Percentiles rank a stretch among this genome's conserved stretches.
Evolutionary conservation across 2,888 invertebrate genomes (phyloP).

Genomic region (Alloscopus bannaensis): DNA sequence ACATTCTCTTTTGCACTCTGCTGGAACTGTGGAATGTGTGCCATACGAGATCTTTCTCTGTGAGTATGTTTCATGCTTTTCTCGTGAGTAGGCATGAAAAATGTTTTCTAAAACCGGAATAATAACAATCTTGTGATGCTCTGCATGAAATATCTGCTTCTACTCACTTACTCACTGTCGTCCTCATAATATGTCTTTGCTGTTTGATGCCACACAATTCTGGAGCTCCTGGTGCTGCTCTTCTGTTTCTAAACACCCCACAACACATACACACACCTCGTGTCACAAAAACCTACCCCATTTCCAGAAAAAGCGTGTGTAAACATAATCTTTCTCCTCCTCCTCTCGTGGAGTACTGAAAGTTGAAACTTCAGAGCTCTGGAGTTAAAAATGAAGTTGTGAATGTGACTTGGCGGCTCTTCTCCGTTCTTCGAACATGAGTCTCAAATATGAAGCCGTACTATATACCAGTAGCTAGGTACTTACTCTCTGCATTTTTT

Average conservation of each 20-base stretch:
- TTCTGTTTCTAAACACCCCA: conserved; percentile 42
- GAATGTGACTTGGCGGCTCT: conserved; percentile 28
- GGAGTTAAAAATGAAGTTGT: conserved; percentile 43
- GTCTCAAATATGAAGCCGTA: conserved; percentile 13
- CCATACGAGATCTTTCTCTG: not conserved
- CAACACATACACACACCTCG: conserved; percentile 15
- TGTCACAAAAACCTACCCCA: conserved; percentile 7
- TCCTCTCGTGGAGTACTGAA: conserved; percentile 45
- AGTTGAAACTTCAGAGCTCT: conserved; percentile 55
- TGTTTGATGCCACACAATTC: not conserved
- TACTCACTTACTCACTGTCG: not conserved
- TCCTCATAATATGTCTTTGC: not conserved
- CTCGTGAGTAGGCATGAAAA: not conserved
- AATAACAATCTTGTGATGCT: conserved; percentile 30
- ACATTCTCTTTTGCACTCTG: conserved; percentile 17
- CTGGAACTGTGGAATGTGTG: conserved; percentile 3
- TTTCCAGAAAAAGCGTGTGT: conserved; percentile 12
- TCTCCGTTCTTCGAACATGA: not conserved
- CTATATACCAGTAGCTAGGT: too few species aligned
- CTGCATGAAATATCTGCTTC: conserved; percentile 24
- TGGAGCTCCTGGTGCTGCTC: conserved; percentile 1
- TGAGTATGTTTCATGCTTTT: not conserved
- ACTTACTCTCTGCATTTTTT: conserved; percentile 10
- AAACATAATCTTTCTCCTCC: conserved; percentile 31
- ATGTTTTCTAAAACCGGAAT: conserved; percentile 30